Evolutionary conservation across 2,888 invertebrate genomes (phyloP).

Genomic region (Caradrina clavipalpis): DNA sequence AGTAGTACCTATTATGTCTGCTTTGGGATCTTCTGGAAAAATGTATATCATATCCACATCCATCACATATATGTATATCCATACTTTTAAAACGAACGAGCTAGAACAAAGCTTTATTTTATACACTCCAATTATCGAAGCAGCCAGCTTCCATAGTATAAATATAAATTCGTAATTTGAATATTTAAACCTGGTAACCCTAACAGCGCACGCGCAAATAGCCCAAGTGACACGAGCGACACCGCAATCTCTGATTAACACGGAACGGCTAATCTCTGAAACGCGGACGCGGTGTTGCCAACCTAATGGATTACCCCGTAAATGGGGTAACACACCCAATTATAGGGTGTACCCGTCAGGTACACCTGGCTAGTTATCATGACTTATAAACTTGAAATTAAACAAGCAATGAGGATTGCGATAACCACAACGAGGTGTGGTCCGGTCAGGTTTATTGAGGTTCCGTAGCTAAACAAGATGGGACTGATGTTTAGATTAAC

Average conservation of each 20-base stretch:
- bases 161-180: not conserved
- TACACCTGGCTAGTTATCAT: constrained; percentile 57
- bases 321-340: constrained; percentile 79
- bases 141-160: not conserved
- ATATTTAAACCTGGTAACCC: constrained; percentile 58
- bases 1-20: too few species aligned
- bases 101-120: too few species aligned
- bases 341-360: constrained; percentile 69
- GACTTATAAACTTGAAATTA: constrained; percentile 60
- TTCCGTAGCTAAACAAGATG: constrained; percentile 30
- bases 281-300: constrained; percentile 73
- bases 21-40: too few species aligned
- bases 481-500: constrained; percentile 7
- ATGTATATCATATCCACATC: too few species aligned
- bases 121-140: too few species aligned
- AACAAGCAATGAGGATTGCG: constrained; percentile 45
- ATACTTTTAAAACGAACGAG: too few species aligned
- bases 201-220: constrained; percentile 71
- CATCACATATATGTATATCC: too few species aligned
- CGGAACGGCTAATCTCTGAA: constrained; percentile 74
- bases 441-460: constrained; percentile 28
- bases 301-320: constrained; percentile 79
- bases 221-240: constrained; percentile 73
- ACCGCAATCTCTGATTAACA: constrained; percentile 76
- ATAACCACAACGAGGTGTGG: constrained; percentile 56